A percentile compares a stretch with the other conserved stretches of the same genome.
These are phyloP conservation scores for Chrysodeixis includens DNA, from an alignment of 2,888 invertebrate species.

Conservation along the genomic window DNA sequence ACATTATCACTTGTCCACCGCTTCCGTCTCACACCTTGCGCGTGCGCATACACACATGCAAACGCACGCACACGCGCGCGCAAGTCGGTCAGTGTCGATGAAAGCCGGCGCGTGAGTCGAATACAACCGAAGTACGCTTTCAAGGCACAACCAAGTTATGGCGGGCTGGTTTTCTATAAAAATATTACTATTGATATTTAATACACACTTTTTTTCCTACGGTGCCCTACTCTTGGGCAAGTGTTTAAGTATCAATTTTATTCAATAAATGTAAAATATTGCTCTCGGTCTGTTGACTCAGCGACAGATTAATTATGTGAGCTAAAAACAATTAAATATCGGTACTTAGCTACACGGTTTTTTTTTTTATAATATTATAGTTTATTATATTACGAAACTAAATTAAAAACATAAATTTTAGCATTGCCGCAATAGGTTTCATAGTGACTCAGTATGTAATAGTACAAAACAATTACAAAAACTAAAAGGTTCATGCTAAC, in stretches of 20 bases:
- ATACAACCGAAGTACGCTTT: conserved; percentile 64
- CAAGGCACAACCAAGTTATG: conserved; percentile 45
- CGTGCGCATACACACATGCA: conserved; percentile 22
- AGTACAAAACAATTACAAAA: neutral
- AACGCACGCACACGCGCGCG: conserved; percentile 32
- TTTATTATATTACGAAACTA: too few relatives aligned
- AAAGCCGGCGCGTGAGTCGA: conserved; percentile 73
- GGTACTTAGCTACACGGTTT: too few relatives aligned
- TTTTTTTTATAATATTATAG: too few relatives aligned
- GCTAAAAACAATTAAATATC: too few relatives aligned
- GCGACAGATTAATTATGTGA: too few relatives aligned
- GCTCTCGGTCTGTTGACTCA: too few relatives aligned
- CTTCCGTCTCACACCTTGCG: conserved; percentile 44
- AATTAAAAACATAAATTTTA: too few relatives aligned
- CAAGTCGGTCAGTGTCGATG: conserved; percentile 69
- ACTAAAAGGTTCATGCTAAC: conserved; percentile 1
- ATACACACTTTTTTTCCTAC: too few relatives aligned
- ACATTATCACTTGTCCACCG: conserved; percentile 23
- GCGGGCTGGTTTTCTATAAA: conserved; percentile 38
- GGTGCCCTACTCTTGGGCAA: too few relatives aligned
- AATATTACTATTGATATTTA: conserved; percentile 5
- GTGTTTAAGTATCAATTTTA: too few relatives aligned
- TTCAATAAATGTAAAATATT: too few relatives aligned
- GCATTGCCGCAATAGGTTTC: neutral
- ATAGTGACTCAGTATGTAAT: neutral